Conservation (phyloP, 2,888 invertebrate genomes). For the Drosophila cyrtoloma region DNA sequence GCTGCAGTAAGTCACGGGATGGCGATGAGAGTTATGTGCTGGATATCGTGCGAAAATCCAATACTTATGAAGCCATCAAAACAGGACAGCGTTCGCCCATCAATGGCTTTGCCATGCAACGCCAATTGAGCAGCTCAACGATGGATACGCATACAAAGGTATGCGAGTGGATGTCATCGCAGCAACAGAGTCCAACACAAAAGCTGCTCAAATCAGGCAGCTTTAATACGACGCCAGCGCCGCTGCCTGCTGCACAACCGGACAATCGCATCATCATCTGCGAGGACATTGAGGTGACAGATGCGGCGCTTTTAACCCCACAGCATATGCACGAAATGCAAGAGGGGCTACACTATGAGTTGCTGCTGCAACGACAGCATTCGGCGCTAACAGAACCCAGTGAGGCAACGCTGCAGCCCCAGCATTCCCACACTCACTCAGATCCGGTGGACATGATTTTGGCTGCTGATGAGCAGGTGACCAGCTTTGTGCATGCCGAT, state of each 20-base stretch:
- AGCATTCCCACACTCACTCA: conserved; percentile 87
- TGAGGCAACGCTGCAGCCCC: conserved; percentile 73
- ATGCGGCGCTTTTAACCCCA: conserved; percentile 82
- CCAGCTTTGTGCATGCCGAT: conserved; percentile 85
- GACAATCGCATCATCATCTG: conserved; percentile 83
- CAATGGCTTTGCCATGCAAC: conserved; percentile 88
- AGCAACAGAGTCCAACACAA: conserved; percentile 81
- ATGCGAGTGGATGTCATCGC: conserved; percentile 93
- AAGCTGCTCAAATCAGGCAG: conserved; percentile 71
- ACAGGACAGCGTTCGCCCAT: conserved; percentile 84
- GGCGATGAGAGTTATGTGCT: conserved; percentile 84
- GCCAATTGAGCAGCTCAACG: conserved; percentile 92
- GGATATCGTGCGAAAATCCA: conserved; percentile 83
- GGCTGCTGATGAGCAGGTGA: conserved; percentile 85
- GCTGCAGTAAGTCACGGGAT: conserved; percentile 80
- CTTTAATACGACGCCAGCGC: conserved; percentile 85
- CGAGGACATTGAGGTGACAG: conserved; percentile 84
- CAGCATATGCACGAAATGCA: conserved; percentile 80
- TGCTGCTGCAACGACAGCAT: conserved; percentile 76
- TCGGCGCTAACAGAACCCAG: conserved; percentile 76
- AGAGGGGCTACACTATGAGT: conserved; percentile 83
- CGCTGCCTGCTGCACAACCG: conserved; percentile 27
- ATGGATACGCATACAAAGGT: conserved; percentile 95
- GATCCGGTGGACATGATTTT: conserved; percentile 88
- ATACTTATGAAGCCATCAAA: conserved; percentile 84